These are phyloP conservation scores for Diuraphis noxia DNA, from an alignment of 1,140 invertebrate genomes.

Conservation along the genomic window DNA sequence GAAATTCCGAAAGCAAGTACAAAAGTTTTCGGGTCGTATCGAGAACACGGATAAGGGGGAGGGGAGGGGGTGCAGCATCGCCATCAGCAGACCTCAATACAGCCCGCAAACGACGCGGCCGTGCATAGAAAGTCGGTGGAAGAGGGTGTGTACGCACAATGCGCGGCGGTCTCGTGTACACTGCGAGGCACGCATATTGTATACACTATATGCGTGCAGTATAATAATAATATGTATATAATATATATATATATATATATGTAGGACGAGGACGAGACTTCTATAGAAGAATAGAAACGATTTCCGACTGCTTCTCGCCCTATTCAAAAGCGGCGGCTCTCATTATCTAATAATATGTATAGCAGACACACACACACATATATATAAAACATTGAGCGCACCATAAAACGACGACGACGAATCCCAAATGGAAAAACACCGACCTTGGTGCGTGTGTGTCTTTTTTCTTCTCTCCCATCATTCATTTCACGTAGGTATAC, in stretches of 20 bases:
- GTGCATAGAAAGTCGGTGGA: background rate
- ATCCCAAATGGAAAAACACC: constrained; percentile 22
- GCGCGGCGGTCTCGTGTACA: background rate
- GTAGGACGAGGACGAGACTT: background rate
- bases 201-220: background rate
- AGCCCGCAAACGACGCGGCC: background rate
- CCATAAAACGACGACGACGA: constrained; percentile 5
- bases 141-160: constrained; percentile 12
- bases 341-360: background rate
- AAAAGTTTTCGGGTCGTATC: background rate
- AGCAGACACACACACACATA: background rate
- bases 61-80: background rate
- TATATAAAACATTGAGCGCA: background rate
- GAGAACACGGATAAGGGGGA: no score
- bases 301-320: background rate
- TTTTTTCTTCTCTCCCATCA: background rate
- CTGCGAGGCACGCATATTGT: background rate
- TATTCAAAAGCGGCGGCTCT: background rate
- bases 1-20: background rate
- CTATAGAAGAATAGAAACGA: constrained; percentile 22
- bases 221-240: no score
- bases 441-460: background rate
- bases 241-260: background rate
- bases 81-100: constrained; percentile 2
- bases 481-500: background rate